Percentiles rank a stretch among this genome's conserved stretches.
phyloP scores from a whole-genome alignment of 2,888 invertebrate genomes.

The Melikaiella ostensackeni region DNA sequence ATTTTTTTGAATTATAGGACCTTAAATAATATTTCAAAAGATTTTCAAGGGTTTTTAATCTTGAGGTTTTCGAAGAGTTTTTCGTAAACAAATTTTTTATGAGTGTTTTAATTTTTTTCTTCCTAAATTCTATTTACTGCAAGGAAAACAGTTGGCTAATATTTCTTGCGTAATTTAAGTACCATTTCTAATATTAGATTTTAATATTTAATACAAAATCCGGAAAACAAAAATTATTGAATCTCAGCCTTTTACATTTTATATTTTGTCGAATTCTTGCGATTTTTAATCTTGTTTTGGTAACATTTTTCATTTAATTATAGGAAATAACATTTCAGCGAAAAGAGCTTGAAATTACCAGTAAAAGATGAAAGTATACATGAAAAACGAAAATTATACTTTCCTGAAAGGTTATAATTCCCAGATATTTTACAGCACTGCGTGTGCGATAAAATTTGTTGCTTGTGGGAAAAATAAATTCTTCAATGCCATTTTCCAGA shows the following conservation, averaged over 20 bases:
- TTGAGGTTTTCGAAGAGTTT: too few relatives aligned
- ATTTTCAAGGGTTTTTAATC: too few relatives aligned
- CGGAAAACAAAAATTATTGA: not conserved
- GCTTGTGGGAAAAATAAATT: constrained; percentile 6
- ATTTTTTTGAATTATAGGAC: too few relatives aligned
- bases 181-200: too few relatives aligned
- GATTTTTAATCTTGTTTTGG: not conserved
- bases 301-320: not conserved
- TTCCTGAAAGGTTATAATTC: not conserved
- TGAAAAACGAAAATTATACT: not conserved
- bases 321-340: not conserved
- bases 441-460: constrained; percentile 7
- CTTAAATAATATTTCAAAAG: too few relatives aligned
- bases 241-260: not conserved
- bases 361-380: not conserved
- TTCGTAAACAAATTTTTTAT: too few relatives aligned
- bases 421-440: not conserved
- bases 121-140: too few relatives aligned
- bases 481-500: constrained; percentile 22
- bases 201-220: not conserved
- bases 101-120: too few relatives aligned
- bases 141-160: too few relatives aligned
- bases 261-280: not conserved
- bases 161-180: not conserved
- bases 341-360: not conserved